A percentile compares a stretch with the other conserved stretches of the same genome.
Evolutionary conservation across 2,113 vertebrate genomes (phyloP).

Genomic region (Clinocottus analis): DNA sequence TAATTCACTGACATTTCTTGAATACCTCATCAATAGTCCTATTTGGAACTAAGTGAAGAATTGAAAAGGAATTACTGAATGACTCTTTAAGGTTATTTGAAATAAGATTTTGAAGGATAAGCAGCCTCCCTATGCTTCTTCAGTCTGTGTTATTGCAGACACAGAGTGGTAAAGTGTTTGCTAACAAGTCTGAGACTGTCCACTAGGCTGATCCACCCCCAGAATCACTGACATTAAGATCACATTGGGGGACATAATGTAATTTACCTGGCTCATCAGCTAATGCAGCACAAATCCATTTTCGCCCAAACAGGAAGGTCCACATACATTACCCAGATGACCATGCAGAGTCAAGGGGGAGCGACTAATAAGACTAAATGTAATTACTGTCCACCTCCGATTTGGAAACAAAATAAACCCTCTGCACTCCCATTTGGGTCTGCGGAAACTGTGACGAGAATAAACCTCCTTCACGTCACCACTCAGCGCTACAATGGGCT

Average conservation of each 20-base stretch:
- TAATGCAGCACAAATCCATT: slow-evolving; percentile 87
- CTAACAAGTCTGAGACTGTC: slow-evolving; percentile 58
- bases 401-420: slow-evolving; percentile 80
- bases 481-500: slow-evolving; percentile 49
- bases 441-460: slow-evolving; percentile 40
- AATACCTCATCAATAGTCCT: slow-evolving; percentile 22
- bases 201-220: slow-evolving; percentile 63
- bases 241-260: slow-evolving; percentile 84
- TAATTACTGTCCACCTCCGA: slow-evolving; percentile 81
- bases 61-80: slow-evolving; percentile 23
- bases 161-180: slow-evolving; percentile 23
- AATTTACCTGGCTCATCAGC: slow-evolving; percentile 85
- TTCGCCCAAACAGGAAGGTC: slow-evolving; percentile 81
- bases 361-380: slow-evolving; percentile 83
- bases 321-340: slow-evolving; percentile 86
- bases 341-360: slow-evolving; percentile 75
- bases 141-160: slow-evolving; percentile 16
- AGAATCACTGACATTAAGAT: slow-evolving; percentile 83
- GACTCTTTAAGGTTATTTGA: slow-evolving; percentile 30
- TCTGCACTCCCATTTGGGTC: slow-evolving; percentile 52
- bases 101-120: slow-evolving; percentile 43
- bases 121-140: slow-evolving; percentile 11
- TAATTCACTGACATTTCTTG: slow-evolving; percentile 31
- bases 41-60: slow-evolving; percentile 31
- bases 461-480: slow-evolving; percentile 54